phyloP scores from a whole-genome alignment of 2,113 vertebrate genomes.

The Protobothrops flavoviridis region DNA sequence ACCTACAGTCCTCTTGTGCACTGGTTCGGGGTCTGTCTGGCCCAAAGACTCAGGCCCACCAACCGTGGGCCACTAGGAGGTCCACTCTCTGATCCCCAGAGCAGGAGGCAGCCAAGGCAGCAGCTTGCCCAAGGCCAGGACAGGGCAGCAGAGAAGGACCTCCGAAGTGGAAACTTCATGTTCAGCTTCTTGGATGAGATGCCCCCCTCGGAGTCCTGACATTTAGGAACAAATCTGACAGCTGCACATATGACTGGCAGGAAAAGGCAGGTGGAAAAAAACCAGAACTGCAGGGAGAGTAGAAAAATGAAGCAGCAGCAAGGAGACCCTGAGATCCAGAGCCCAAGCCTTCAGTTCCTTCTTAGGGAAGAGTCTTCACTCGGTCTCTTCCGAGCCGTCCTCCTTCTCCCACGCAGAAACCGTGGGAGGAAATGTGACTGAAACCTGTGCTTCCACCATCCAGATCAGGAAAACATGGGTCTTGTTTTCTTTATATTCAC shows the following conservation, averaged over 20 bases:
- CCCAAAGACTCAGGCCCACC: neutral
- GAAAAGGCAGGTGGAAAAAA: slow-evolving; percentile 30
- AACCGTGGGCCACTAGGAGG: too few relatives aligned
- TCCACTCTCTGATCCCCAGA: too few relatives aligned
- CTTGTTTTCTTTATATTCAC: neutral
- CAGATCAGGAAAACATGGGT: neutral
- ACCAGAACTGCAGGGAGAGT: neutral
- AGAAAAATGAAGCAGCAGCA: neutral
- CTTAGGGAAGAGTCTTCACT: neutral
- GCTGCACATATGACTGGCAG: neutral
- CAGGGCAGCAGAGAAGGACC: too few relatives aligned
- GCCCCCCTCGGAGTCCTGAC: neutral
- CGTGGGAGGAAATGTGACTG: slow-evolving; percentile 14
- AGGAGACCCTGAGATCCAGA: neutral
- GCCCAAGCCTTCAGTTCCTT: neutral
- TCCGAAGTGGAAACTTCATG: neutral
- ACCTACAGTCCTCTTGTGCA: neutral
- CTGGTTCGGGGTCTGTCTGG: neutral
- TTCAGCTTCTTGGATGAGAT: neutral
- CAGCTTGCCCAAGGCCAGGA: neutral
- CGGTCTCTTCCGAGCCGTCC: neutral
- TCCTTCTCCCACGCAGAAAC: neutral
- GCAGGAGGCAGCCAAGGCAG: neutral
- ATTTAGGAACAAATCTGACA: neutral
- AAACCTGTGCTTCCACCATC: slow-evolving; percentile 12